A percentile compares a stretch with the other conserved stretches of the same genome.
Evolutionary conservation across 2,888 invertebrate species (phyloP).

Genomic region (Lomographa bimaculata): DNA sequence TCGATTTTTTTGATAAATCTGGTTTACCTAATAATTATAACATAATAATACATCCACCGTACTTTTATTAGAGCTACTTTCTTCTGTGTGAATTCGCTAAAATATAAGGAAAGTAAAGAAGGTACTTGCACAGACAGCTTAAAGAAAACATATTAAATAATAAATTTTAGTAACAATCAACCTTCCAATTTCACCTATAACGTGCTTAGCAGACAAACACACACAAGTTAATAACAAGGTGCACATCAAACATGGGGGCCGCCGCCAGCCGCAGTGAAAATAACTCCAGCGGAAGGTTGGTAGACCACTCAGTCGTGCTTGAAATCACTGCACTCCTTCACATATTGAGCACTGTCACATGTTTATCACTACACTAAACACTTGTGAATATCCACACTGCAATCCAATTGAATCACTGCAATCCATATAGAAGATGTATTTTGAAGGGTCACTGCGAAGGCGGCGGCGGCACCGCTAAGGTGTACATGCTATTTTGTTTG

Average conservation of each 20-base stretch:
- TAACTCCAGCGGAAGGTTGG: conserved; percentile 13
- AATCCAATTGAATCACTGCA: conserved; percentile 80
- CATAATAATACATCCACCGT: too few relatives aligned
- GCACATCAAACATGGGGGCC: conserved; percentile 66
- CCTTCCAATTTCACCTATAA: conserved; percentile 1
- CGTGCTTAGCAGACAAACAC: conserved; percentile 39
- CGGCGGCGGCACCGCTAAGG: conserved; percentile 67
- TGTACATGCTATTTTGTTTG: conserved; percentile 39
- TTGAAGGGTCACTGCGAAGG: conserved; percentile 48
- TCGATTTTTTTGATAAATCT: too few relatives aligned
- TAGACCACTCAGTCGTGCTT: conserved; percentile 2
- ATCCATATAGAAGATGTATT: conserved; percentile 56
- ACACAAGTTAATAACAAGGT: conserved; percentile 68
- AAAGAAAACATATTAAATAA: neutral
- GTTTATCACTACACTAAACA: conserved; percentile 72
- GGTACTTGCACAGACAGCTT: too few relatives aligned
- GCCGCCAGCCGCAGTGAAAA: conserved; percentile 67
- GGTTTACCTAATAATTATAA: too few relatives aligned
- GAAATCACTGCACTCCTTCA: conserved; percentile 62
- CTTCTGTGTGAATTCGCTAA: too few relatives aligned
- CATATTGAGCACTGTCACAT: conserved; percentile 63
- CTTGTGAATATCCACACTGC: conserved; percentile 73
- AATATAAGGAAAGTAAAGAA: too few relatives aligned
- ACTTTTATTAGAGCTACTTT: too few relatives aligned
- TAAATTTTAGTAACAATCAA: neutral